Evolutionary conservation across 2,797 vertebrate genomes (phyloP).

Genomic region (Loriculus beryllinus): DNA sequence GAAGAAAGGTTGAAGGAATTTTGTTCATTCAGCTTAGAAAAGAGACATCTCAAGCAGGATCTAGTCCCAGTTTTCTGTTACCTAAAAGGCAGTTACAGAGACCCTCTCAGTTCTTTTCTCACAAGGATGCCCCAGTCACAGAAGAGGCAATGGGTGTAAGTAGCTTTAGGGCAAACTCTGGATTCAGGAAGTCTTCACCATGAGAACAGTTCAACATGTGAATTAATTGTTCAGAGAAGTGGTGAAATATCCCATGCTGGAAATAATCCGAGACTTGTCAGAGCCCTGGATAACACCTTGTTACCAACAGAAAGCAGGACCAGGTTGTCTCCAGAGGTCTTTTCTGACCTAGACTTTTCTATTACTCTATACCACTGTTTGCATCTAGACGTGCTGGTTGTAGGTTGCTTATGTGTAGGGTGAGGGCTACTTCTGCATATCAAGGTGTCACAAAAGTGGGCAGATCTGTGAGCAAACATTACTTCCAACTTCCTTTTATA

Average conservation of each 20-base stretch:
- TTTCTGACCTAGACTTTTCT: not conserved
- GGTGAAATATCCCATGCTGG: not conserved
- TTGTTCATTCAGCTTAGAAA: not conserved
- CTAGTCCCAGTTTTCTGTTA: not conserved
- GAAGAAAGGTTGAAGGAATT: not conserved
- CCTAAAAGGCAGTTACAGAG: not conserved
- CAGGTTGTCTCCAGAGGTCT: not conserved
- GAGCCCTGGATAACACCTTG: not conserved
- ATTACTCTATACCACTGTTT: not conserved
- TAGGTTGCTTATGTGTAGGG: not conserved
- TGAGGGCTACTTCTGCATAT: not conserved
- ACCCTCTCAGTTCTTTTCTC: not conserved
- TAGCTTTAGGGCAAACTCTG: not conserved
- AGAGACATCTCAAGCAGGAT: not conserved
- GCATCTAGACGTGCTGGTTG: not conserved
- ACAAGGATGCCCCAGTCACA: not conserved
- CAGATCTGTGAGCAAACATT: not conserved
- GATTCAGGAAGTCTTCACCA: not conserved
- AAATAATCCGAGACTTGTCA: not conserved
- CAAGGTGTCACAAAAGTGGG: not conserved
- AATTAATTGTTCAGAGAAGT: not conserved
- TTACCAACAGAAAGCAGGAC: not conserved
- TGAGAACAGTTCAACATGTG: not conserved
- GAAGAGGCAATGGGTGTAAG: not conserved
- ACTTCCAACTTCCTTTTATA: not conserved